phyloP scores from a whole-genome alignment of 2,888 invertebrate genomes.

The Andrena haemorrhoa region DNA sequence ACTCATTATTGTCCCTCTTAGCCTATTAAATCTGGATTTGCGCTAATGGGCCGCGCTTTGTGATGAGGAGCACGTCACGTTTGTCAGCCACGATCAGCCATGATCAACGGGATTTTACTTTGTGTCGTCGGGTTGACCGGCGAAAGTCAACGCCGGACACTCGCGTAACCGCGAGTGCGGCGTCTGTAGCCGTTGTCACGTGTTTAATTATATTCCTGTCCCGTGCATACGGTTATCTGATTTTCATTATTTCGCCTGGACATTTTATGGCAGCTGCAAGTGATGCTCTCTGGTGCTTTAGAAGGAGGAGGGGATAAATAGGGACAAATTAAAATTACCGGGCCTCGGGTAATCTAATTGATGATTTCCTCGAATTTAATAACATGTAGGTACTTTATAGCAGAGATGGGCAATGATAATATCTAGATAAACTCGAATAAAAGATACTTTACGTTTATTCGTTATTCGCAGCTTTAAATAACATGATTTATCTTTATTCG shows the following conservation, averaged over 20 bases:
- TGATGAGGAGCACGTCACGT: slow-evolving; percentile 41
- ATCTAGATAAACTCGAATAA: too few relatives aligned
- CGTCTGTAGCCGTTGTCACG: slow-evolving; percentile 25
- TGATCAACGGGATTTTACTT: slow-evolving; percentile 41
- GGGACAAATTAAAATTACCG: not conserved
- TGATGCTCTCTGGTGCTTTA: not conserved
- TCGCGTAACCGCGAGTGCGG: slow-evolving; percentile 26
- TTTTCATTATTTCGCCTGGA: not conserved
- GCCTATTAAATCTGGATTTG: slow-evolving; percentile 68
- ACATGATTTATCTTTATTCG: too few relatives aligned
- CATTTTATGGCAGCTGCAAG: not conserved
- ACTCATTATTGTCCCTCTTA: slow-evolving; percentile 61
- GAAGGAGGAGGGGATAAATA: not conserved
- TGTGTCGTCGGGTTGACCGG: slow-evolving; percentile 30
- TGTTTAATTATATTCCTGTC: slow-evolving; percentile 40
- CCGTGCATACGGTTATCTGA: not conserved
- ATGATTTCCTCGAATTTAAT: too few relatives aligned
- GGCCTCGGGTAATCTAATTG: too few relatives aligned
- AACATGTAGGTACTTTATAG: too few relatives aligned
- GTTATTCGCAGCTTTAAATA: too few relatives aligned
- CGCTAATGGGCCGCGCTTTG: slow-evolving; percentile 53
- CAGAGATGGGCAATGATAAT: too few relatives aligned
- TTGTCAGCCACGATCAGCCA: slow-evolving; percentile 40
- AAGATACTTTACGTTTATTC: too few relatives aligned
- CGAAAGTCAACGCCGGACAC: slow-evolving; percentile 28